Percentiles rank a stretch among this genome's conserved stretches.
These are phyloP conservation scores for Gymnothorax javanicus DNA, from an alignment of 2,797 vertebrate genomes.

Conservation along the genomic window DNA sequence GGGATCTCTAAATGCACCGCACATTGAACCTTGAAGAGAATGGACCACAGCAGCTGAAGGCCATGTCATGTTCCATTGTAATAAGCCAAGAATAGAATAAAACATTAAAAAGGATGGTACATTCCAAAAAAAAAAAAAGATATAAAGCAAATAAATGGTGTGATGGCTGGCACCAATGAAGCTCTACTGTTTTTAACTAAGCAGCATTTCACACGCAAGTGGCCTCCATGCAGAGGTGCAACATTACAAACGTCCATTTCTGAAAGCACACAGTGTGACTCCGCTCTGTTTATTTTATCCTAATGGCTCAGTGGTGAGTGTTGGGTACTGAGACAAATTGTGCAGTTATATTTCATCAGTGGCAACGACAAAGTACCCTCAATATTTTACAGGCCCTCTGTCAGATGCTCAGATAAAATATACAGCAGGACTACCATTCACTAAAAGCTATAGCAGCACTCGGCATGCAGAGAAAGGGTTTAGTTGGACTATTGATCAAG, in stretches of 20 bases:
- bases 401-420: background rate
- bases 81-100: background rate
- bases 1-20: too few species aligned
- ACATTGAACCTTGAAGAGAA: background rate
- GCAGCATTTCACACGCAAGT: background rate
- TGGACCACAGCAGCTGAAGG: too few species aligned
- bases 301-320: conserved; percentile 13
- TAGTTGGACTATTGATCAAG: background rate
- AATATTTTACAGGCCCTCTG: conserved; percentile 15
- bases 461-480: background rate
- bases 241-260: conserved; percentile 9
- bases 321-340: background rate
- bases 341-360: background rate
- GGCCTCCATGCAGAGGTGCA: conserved; percentile 5
- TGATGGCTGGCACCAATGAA: background rate
- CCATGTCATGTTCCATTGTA: too few species aligned
- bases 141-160: background rate
- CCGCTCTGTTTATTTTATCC: conserved; percentile 11
- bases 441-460: background rate
- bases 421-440: background rate
- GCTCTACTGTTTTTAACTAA: background rate
- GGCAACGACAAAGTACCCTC: background rate
- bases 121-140: background rate
- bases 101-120: background rate
- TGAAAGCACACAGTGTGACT: conserved; percentile 7